Conservation (phyloP, 2,113 vertebrate genomes). For the Oplegnathus fasciatus region DNA sequence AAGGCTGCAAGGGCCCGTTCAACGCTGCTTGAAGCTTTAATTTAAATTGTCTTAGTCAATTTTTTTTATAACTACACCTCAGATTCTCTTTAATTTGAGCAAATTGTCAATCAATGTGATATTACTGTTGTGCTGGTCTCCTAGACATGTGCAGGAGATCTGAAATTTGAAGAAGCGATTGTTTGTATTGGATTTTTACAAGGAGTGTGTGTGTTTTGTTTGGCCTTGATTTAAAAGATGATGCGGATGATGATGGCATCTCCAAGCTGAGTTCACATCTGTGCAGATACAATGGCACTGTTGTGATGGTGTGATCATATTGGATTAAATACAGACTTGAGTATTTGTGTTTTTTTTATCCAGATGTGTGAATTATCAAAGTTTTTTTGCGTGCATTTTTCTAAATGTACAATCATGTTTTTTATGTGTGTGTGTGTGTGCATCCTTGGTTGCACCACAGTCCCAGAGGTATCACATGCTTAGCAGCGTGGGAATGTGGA, state of each 20-base stretch:
- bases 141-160: neutral
- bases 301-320: slow-evolving; percentile 49
- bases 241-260: slow-evolving; percentile 50
- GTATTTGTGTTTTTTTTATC: slow-evolving; percentile 18
- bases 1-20: too few species aligned
- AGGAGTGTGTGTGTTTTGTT: neutral
- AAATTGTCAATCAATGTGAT: too few species aligned
- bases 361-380: slow-evolving; percentile 17
- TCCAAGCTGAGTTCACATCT: slow-evolving; percentile 58
- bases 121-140: too few species aligned
- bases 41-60: too few species aligned
- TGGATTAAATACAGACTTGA: neutral
- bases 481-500: slow-evolving; percentile 82
- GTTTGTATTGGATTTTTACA: neutral
- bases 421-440: neutral
- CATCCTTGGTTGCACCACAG: slow-evolving; percentile 41
- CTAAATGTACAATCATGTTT: neutral
- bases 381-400: neutral
- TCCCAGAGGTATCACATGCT: slow-evolving; percentile 73
- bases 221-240: slow-evolving; percentile 32
- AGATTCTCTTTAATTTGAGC: too few species aligned
- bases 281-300: slow-evolving; percentile 58
- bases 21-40: too few species aligned
- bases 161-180: neutral
- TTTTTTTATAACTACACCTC: too few species aligned